Evolutionary conservation across 1,140 invertebrate species (phyloP).

Genomic region (Drosophila mauritiana): DNA sequence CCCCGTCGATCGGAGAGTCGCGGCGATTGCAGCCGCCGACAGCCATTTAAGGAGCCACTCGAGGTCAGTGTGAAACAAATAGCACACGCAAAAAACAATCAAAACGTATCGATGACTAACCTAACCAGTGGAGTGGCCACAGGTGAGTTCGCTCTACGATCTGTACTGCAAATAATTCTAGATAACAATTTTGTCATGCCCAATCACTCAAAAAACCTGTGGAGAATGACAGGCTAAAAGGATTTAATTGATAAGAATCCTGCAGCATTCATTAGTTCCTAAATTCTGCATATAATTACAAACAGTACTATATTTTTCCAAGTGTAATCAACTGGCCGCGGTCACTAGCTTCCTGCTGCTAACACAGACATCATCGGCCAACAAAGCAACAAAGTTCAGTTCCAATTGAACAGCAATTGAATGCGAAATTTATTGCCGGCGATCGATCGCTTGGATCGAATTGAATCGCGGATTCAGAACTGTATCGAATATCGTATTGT

Average conservation of each 20-base stretch:
- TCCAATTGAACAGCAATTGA: slow-evolving; percentile 66
- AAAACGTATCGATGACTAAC: slow-evolving; percentile 47
- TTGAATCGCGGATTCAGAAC: slow-evolving; percentile 42
- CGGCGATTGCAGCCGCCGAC: slow-evolving; percentile 54
- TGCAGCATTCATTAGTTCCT: neutral
- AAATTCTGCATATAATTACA: neutral
- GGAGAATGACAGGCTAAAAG: too few species aligned
- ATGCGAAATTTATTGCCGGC: slow-evolving; percentile 75
- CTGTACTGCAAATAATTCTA: slow-evolving; percentile 4
- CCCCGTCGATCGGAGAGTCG: slow-evolving; percentile 32
- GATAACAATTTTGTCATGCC: neutral
- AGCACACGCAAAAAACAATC: slow-evolving; percentile 6
- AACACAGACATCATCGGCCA: slow-evolving; percentile 74
- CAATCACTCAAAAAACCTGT: too few species aligned
- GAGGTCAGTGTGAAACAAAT: slow-evolving; percentile 42
- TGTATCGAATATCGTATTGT: slow-evolving; percentile 60
- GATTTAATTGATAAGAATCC: too few species aligned
- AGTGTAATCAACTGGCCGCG: slow-evolving; percentile 49
- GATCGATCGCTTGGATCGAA: slow-evolving; percentile 30
- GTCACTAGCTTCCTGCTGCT: slow-evolving; percentile 74
- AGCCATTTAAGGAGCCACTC: slow-evolving; percentile 65
- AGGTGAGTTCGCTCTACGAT: slow-evolving; percentile 45
- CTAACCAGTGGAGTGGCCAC: slow-evolving; percentile 26
- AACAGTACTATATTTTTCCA: neutral
- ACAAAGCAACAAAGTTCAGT: slow-evolving; percentile 58